Conservation (phyloP, 2,113 vertebrate species). For the Sorex fumeus region DNA sequence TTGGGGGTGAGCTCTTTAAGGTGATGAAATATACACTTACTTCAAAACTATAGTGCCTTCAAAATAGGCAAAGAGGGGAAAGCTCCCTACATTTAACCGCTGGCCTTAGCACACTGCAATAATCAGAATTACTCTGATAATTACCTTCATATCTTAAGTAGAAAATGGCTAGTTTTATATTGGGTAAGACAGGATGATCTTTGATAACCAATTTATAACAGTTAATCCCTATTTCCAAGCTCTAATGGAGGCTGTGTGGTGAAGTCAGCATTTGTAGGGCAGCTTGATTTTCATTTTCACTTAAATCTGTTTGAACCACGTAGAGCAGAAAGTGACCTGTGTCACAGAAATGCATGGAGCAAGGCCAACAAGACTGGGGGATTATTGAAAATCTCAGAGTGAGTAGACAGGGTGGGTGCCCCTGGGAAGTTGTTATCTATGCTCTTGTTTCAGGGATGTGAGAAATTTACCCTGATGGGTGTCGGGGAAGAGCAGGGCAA, state of each 20-base stretch:
- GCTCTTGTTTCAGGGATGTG: background rate
- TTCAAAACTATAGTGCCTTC: background rate
- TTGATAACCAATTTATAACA: background rate
- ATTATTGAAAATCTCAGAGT: background rate
- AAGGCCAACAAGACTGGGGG: background rate
- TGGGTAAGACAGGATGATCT: background rate
- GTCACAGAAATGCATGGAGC: background rate
- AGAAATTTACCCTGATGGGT: background rate
- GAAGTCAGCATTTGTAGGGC: background rate
- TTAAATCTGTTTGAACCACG: background rate
- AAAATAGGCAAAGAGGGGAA: background rate
- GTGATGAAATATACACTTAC: background rate
- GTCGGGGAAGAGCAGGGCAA: background rate
- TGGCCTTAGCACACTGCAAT: background rate
- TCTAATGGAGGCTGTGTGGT: background rate
- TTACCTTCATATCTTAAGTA: background rate
- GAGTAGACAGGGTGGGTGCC: background rate
- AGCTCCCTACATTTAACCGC: background rate
- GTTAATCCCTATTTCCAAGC: background rate
- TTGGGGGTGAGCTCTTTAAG: background rate
- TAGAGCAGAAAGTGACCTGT: background rate
- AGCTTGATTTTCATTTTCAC: background rate
- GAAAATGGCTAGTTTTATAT: background rate
- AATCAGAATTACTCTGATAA: background rate
- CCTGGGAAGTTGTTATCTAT: background rate